Conservation (phyloP, 2,888 invertebrate species). For the Amphipyra berbera region DNA sequence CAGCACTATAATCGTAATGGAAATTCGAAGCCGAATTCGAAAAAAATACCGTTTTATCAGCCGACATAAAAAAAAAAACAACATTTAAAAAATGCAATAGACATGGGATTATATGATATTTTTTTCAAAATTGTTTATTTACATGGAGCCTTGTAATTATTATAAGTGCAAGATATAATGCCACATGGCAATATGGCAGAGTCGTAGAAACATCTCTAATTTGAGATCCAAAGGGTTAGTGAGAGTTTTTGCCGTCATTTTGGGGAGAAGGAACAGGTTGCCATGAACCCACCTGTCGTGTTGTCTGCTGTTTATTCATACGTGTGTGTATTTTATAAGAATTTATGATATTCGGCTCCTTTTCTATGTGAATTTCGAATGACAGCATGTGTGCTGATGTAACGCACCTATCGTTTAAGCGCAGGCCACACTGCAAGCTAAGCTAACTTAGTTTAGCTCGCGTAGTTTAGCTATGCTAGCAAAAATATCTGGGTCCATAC, state of each 20-base stretch:
- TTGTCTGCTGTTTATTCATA: conserved; percentile 59
- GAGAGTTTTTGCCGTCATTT: conserved; percentile 83
- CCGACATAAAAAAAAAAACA: no score
- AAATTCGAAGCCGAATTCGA: no score
- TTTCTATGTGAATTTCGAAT: conserved; percentile 30
- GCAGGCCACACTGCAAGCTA: no score
- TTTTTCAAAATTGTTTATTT: no score
- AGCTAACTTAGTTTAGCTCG: no score
- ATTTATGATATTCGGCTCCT: conserved; percentile 53
- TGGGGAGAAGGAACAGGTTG: conserved; percentile 77
- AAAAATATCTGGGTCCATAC: no score
- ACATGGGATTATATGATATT: no score
- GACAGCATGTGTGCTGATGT: conserved; percentile 47
- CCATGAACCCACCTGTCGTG: conserved; percentile 75
- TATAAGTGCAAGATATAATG: not conserved
- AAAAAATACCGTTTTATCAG: no score
- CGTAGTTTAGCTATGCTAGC: no score
- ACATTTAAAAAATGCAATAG: no score
- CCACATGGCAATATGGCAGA: conserved; percentile 34
- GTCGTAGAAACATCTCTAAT: conserved; percentile 41
- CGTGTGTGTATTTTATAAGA: conserved; percentile 56
- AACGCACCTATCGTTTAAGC: conserved; percentile 21
- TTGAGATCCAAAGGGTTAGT: conserved; percentile 75
- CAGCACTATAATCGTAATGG: no score
- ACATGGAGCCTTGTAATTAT: not conserved